Evolutionary conservation across 2,888 invertebrate species (phyloP).

Genomic region (Eupithecia tripunctaria): DNA sequence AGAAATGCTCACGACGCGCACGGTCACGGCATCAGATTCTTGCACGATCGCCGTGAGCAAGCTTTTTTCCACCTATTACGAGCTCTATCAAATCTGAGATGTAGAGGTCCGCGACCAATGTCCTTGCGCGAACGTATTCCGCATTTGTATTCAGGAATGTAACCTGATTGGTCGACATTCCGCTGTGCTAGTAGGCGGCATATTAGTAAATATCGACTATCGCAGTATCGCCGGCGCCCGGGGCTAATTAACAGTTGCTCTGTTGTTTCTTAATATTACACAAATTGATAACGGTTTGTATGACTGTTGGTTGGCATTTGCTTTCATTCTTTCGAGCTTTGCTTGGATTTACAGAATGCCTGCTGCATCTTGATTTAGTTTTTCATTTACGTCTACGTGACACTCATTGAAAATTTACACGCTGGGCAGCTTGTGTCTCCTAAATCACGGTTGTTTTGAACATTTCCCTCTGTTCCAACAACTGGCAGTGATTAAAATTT

Average conservation of each 20-base stretch:
- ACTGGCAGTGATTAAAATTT: conserved; percentile 84
- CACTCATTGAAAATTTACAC: conserved; percentile 27
- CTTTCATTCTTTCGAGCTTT: conserved; percentile 2
- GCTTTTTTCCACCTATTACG: conserved; percentile 50
- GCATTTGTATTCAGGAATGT: conserved; percentile 78
- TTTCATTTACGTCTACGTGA: conserved; percentile 38
- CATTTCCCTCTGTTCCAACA: conserved; percentile 77
- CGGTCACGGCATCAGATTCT: conserved; percentile 68
- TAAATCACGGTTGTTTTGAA: conserved; percentile 82
- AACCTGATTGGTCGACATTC: conserved; percentile 78
- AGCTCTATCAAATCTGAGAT: conserved; percentile 40
- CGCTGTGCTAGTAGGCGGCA: conserved; percentile 65
- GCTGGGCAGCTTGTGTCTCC: conserved; percentile 65
- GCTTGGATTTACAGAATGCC: conserved; percentile 13
- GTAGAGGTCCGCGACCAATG: conserved; percentile 56
- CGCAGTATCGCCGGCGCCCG: conserved; percentile 68
- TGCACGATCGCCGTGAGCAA: conserved; percentile 68
- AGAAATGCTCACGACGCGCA: conserved; percentile 80
- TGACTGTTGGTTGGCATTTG: conserved; percentile 10
- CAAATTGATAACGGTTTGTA: conserved; percentile 21
- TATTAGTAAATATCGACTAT: conserved; percentile 76
- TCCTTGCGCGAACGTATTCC: conserved; percentile 71
- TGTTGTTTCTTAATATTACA: conserved; percentile 49
- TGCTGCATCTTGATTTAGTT: conserved; percentile 41
- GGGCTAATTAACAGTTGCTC: conserved; percentile 62